Conservation (phyloP, 2,888 invertebrate genomes). For the Melitaea athalia region DNA sequence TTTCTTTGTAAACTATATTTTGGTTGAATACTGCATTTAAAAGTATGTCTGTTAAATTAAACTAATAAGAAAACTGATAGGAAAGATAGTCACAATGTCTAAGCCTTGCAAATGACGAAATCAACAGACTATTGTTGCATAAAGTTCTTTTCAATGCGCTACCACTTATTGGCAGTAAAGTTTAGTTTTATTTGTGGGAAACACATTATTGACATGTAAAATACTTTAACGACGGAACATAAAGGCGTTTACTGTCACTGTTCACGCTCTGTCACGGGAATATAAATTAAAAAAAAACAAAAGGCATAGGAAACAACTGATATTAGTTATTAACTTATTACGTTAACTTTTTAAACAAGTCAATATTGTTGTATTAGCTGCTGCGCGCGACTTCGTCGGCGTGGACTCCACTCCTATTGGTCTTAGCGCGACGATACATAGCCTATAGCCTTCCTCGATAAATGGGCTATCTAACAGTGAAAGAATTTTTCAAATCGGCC, state of each 20-base stretch:
- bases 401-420: too few species aligned
- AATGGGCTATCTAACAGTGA: too few species aligned
- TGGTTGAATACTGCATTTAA: too few species aligned
- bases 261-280: neutral
- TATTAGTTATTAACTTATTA: too few species aligned
- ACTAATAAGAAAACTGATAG: slow-evolving; percentile 2
- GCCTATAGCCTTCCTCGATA: too few species aligned
- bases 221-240: neutral
- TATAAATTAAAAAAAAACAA: neutral
- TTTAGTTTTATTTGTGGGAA: neutral
- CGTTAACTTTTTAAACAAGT: too few species aligned
- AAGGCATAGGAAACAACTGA: too few species aligned
- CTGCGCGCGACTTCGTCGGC: too few species aligned
- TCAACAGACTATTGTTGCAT: slow-evolving; percentile 27
- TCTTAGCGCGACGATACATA: too few species aligned
- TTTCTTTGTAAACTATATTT: too few species aligned
- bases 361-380: too few species aligned
- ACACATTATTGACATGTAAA: neutral
- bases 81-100: slow-evolving; percentile 20
- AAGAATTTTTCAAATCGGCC: too few species aligned
- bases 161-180: neutral
- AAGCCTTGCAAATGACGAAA: slow-evolving; percentile 13
- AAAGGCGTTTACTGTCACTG: neutral
- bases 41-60: neutral
- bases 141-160: slow-evolving; percentile 4